Base-by-base conservation (phyloP, 2,113 vertebrate species). In the Pomatorhinus ruficollis region DNA sequence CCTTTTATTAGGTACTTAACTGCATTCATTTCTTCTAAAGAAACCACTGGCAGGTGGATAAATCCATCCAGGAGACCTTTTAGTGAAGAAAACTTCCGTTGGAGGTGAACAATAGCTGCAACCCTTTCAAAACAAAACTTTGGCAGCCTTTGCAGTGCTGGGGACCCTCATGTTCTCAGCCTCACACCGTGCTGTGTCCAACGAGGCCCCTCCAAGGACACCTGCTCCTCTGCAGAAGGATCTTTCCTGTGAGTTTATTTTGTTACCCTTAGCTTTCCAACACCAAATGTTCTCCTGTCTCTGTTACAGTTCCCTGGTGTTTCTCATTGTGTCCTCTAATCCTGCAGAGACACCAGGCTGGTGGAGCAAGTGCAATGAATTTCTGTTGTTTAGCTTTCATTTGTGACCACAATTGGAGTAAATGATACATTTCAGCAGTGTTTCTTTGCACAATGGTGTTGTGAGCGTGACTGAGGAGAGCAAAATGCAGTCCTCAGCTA, bases 401-500 rank as follows among this genome's bases (percentile, higher is more conserved):
- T 45, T 85, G 66, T 50, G 83, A 11, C 25, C 40, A 53, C 70
- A 61, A 37, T 33, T 84, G 33, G 35, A 91, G 42, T 66, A 89
- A 81, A 69, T 76, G 65, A 80, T 85, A 89, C 31, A 75, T 94
- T 91, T 89, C 83, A 82, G 49, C 2, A 7, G 53, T 4, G 3
- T 30, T 82, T 60, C 69, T 89, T 89, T 80, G 79, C 54, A 53
- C 40, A 61, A 27, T 77, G 74, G 17, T 70, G 33, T 45, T 92
- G 44, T 53, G 40, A 89, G 78, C 5, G 0, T 87, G 79, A 83
- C 64, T 88, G 68, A 78, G 37, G 54, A 85, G 53, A 88, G 16
- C 14, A 90, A 90, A 93, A 72, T 83, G 78, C 57, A 83, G 71
- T 85, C 37, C 83, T 83, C 61, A 60, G 35, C 65, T 84, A 89